These are phyloP conservation scores for Jacana jacana DNA, from an alignment of 2,113 vertebrate genomes.

Conservation along the genomic window DNA sequence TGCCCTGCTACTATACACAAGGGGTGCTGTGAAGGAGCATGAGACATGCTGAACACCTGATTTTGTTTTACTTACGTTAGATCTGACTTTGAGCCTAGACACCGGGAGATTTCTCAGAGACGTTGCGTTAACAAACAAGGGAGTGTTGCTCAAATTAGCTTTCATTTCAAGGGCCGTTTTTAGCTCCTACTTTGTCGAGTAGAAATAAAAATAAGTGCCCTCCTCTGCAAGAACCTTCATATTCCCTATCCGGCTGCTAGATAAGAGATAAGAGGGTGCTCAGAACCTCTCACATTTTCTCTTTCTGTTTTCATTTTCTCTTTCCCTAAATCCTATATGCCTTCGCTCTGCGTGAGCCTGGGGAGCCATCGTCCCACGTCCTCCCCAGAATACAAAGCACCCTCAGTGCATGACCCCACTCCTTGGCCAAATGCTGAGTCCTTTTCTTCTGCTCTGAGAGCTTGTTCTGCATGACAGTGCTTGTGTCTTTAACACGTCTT, in stretches of 20 bases:
- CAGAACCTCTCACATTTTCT: neutral
- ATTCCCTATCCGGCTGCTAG: neutral
- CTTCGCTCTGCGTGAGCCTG: neutral
- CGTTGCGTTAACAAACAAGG: neutral
- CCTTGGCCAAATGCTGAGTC: slow-evolving; percentile 41
- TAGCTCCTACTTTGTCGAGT: neutral
- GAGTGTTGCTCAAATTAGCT: neutral
- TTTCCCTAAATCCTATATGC: neutral
- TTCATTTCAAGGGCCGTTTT: neutral
- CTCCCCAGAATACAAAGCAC: slow-evolving; percentile 46
- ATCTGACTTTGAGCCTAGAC: neutral
- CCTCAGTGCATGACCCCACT: slow-evolving; percentile 47
- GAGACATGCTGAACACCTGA: neutral
- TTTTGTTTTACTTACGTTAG: neutral
- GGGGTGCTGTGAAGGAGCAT: neutral
- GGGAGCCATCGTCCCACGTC: neutral
- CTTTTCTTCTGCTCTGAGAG: slow-evolving; percentile 52
- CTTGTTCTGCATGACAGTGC: slow-evolving; percentile 69
- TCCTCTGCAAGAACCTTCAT: neutral
- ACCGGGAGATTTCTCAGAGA: neutral
- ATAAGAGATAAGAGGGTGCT: neutral
- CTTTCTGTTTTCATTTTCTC: neutral
- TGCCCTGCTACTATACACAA: neutral
- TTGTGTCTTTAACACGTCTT: slow-evolving; percentile 46
- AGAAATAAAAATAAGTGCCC: neutral